phyloP scores from a whole-genome alignment of 2,797 vertebrate genomes.

The Eulemur coronatus region DNA sequence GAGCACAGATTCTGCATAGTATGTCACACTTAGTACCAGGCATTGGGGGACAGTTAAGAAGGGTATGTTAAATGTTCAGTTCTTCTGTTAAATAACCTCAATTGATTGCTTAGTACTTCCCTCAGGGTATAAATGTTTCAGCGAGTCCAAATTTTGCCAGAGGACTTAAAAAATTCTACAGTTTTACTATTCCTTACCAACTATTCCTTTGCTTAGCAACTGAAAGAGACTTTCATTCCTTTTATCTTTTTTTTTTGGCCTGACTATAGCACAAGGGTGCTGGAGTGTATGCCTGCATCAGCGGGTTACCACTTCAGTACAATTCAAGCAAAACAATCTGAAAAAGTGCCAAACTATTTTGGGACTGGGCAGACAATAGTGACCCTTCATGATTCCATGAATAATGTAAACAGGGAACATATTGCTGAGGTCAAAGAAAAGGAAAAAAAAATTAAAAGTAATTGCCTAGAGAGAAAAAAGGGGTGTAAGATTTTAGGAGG shows the following conservation, averaged over 20 bases:
- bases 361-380: constrained; percentile 52
- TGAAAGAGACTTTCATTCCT: constrained; percentile 40
- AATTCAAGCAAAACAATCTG: constrained; percentile 58
- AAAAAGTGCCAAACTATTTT: constrained; percentile 59
- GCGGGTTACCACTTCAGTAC: constrained; percentile 39
- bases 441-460: constrained; percentile 48
- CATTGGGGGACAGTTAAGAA: background rate
- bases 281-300: background rate
- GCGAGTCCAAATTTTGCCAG: background rate
- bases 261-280: background rate
- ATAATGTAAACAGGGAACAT: constrained; percentile 53
- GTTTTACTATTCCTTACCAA: constrained; percentile 18
- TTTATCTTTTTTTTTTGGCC: constrained; percentile 20
- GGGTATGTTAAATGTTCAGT: background rate
- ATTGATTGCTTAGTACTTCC: background rate
- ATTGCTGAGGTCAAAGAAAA: constrained; percentile 55
- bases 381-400: constrained; percentile 56
- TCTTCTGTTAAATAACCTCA: background rate
- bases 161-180: constrained; percentile 40
- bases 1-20: background rate
- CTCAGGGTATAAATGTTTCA: background rate
- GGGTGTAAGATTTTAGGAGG: background rate
- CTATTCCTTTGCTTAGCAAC: constrained; percentile 31
- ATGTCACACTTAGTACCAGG: background rate
- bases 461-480: constrained; percentile 25